Evolutionary conservation across 2,888 invertebrate species (phyloP), one percentile per base, ranked within the genome.

Genomic region (Phortica magna): DNA sequence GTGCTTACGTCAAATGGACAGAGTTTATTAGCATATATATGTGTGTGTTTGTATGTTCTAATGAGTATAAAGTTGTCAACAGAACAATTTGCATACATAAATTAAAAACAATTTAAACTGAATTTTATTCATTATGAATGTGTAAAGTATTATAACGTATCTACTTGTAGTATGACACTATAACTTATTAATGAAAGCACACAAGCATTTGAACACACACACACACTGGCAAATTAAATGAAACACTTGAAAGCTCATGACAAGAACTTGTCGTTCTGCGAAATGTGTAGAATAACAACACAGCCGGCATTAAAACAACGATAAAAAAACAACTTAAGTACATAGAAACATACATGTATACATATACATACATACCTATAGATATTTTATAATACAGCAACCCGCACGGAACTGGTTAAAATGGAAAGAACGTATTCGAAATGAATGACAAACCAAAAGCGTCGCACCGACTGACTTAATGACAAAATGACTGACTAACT

Each of bases 211-310:
- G 10, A 9, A 14, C 42, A 61, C 43, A 22, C 75, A 74, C 61
- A 79, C 12, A 75, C 64, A 73, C 41, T 14, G 43, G 61, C 53
- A 75, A 79, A 81, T n/a, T 75, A 74, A 79, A 78, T 78, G 78
- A 61, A 82, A 77, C 74, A 74, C 73, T 83, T 71, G 7, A 71
- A 71, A 71, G 70, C 70, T 71, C 53, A 71, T 48, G 48, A 14
- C 48, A 48, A 48, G 48, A 48, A 48, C 48, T 31, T 9, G 48
- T 14, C 9, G 14, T 12, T 14, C 9, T 12, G 7, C 48, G 14
- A 48, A 48, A 48, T 48, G 48, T 2, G 14, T 2, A 48, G 14
- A 48, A 48, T 9, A 48, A 48, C 9, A 48, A 48, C 48, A 48
- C 48, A 48, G 55, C 70, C 70, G 70, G 70, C 70, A 53, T 71